phyloP scores from a whole-genome alignment of 2,113 vertebrate genomes.

The Brachirus orientalis region DNA sequence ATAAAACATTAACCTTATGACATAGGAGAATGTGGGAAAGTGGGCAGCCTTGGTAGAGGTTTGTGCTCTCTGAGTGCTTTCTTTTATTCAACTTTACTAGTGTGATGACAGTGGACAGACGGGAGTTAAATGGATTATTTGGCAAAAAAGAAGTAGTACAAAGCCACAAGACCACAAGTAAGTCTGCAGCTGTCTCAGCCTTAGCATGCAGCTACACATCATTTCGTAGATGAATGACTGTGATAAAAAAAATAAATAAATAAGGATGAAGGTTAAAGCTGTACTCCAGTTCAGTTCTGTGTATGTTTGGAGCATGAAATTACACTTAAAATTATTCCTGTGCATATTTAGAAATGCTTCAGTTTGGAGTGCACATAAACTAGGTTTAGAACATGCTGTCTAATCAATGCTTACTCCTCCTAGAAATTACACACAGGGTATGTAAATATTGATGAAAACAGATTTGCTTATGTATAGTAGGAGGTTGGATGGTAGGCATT shows the following conservation, averaged over 20 bases:
- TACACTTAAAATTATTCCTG: no score
- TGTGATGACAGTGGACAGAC: slow-evolving; percentile 28
- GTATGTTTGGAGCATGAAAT: background rate
- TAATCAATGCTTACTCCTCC: no score
- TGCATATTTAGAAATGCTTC: background rate
- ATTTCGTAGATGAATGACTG: slow-evolving; percentile 6
- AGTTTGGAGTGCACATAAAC: no score
- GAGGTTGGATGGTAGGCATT: background rate
- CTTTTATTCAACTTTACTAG: slow-evolving; percentile 8
- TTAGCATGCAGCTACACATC: background rate
- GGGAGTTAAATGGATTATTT: background rate
- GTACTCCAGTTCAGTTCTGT: background rate
- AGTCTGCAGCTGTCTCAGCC: slow-evolving; percentile 2
- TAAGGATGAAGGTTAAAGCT: background rate
- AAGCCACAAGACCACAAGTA: slow-evolving; percentile 38
- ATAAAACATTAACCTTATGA: no score
- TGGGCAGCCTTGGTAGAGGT: no score
- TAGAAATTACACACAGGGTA: no score
- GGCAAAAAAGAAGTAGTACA: background rate
- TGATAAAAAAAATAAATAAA: background rate
- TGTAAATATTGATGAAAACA: no score
- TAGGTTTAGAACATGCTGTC: no score
- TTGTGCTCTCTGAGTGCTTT: background rate
- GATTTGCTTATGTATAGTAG: no score
- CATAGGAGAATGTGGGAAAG: no score